A percentile compares a stretch with the other conserved stretches of the same genome.
These are phyloP conservation scores for Premnoplex brunnescens DNA, from an alignment of 2,797 vertebrate genomes.

Conservation along the genomic window DNA sequence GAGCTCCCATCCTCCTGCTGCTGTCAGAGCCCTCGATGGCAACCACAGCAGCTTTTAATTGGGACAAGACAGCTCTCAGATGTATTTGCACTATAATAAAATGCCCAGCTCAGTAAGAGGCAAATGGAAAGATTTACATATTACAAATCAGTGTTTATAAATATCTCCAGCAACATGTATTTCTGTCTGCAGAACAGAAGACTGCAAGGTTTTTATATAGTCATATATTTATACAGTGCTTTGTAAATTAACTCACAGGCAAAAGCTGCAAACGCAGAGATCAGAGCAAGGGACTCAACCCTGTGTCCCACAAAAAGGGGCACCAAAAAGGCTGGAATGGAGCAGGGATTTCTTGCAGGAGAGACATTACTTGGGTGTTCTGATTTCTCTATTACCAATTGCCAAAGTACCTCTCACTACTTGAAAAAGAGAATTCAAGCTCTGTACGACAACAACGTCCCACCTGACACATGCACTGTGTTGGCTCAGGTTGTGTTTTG, in stretches of 20 bases:
- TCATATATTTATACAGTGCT: not conserved
- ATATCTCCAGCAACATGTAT: not conserved
- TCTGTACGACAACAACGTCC: not conserved
- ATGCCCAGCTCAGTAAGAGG: not conserved
- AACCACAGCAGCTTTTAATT: not conserved
- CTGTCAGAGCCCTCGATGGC: not conserved
- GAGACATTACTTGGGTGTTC: not conserved
- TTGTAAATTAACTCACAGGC: not conserved
- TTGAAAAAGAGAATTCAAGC: not conserved
- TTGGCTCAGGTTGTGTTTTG: not conserved
- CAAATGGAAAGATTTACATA: not conserved
- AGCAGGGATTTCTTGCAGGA: not conserved
- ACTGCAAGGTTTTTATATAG: not conserved
- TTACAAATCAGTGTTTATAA: not conserved
- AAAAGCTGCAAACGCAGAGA: not conserved
- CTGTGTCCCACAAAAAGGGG: not conserved
- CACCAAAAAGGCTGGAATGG: not conserved
- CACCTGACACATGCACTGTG: not conserved
- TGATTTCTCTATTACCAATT: not conserved
- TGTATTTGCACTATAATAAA: not conserved
- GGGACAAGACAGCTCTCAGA: not conserved
- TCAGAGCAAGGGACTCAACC: not conserved
- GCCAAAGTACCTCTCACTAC: not conserved
- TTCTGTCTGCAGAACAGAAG: not conserved
- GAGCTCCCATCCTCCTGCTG: not conserved